These are phyloP conservation scores for Diachasma alloeum DNA, from an alignment of 1,140 invertebrate genomes.

Conservation along the genomic window DNA sequence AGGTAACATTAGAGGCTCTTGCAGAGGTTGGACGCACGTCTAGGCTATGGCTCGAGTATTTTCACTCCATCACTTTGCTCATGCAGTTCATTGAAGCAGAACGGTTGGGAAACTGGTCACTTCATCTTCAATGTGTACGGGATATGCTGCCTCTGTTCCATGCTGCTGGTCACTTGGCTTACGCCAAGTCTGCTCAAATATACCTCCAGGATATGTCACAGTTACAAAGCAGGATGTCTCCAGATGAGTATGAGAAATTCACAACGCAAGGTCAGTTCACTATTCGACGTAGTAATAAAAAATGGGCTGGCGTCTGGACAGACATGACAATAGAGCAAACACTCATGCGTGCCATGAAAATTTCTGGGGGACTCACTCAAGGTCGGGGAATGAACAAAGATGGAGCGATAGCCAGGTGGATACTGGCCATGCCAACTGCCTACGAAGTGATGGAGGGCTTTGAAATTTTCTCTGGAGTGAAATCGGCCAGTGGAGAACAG, in stretches of 20 bases:
- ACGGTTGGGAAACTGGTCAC: conserved; percentile 27
- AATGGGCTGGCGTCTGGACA: conserved; percentile 51
- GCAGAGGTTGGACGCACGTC: too few species aligned
- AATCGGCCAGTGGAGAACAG: background rate
- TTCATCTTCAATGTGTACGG: conserved; percentile 19
- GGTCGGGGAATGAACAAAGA: conserved; percentile 47
- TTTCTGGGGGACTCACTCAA: conserved; percentile 47
- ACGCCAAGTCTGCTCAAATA: too few species aligned
- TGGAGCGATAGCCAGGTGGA: conserved; percentile 36
- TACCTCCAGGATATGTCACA: too few species aligned
- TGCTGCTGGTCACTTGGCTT: too few species aligned
- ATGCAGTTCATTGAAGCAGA: conserved; percentile 34
- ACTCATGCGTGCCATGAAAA: conserved; percentile 53
- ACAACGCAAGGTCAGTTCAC: conserved; percentile 43
- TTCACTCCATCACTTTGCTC: conserved; percentile 9
- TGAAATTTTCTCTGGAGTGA: conserved; percentile 32
- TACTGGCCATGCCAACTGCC: conserved; percentile 8
- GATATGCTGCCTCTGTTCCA: too few species aligned
- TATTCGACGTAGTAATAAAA: conserved; percentile 51
- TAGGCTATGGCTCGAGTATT: too few species aligned
- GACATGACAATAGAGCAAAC: conserved; percentile 58
- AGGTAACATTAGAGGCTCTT: too few species aligned
- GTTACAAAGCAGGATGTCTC: too few species aligned
- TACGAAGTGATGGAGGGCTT: conserved; percentile 25
- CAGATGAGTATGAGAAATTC: background rate